These are phyloP conservation scores for Patagioenas fasciata DNA, from an alignment of 2,113 vertebrate species.

Conservation along the genomic window DNA sequence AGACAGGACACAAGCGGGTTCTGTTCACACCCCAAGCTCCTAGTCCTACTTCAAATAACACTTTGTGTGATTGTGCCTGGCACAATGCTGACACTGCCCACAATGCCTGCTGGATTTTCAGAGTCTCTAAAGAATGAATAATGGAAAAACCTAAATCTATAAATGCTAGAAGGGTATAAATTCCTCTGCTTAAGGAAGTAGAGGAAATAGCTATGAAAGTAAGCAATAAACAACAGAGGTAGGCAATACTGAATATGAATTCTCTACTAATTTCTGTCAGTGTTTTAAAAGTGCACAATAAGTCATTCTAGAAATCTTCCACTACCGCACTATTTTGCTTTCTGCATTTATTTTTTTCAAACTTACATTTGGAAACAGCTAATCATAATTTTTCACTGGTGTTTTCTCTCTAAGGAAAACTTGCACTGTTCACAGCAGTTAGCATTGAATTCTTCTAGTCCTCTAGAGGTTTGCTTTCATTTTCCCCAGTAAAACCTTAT, in stretches of 20 bases:
- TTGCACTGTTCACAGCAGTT: slow-evolving; percentile 3
- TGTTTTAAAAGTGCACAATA: background rate
- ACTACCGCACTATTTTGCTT: background rate
- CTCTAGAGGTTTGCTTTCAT: slow-evolving; percentile 50
- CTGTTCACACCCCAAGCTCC: background rate
- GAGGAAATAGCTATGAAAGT: slow-evolving; percentile 21
- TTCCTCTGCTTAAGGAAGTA: background rate
- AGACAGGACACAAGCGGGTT: background rate
- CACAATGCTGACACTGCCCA: background rate
- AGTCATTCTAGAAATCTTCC: background rate
- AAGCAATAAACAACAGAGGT: slow-evolving; percentile 10
- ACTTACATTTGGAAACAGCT: background rate
- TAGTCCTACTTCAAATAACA: background rate
- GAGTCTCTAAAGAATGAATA: background rate
- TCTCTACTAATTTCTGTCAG: slow-evolving; percentile 16
- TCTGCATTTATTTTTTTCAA: slow-evolving; percentile 13
- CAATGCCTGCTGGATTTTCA: background rate
- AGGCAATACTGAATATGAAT: slow-evolving; percentile 1
- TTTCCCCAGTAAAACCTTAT: slow-evolving; percentile 28
- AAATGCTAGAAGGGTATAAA: background rate
- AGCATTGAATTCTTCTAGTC: slow-evolving; percentile 2
- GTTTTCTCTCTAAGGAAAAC: slow-evolving; percentile 34
- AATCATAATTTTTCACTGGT: slow-evolving; percentile 21
- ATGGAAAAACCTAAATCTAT: background rate
- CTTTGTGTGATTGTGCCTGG: background rate